These are phyloP conservation scores for Cheilosia soror DNA, from an alignment of 2,888 invertebrate species.

Conservation along the genomic window DNA sequence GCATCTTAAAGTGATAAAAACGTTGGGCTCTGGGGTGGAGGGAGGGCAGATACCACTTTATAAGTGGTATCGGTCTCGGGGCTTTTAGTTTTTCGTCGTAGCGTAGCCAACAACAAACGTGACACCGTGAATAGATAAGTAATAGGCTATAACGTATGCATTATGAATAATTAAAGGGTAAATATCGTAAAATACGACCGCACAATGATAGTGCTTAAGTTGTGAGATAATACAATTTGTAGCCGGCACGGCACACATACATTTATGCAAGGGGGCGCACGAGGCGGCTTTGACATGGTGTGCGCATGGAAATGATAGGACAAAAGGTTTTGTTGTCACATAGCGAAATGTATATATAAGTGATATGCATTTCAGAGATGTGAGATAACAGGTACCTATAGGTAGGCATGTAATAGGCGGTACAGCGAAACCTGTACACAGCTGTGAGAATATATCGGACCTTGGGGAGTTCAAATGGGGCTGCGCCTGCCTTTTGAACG, in stretches of 20 bases:
- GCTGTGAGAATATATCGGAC: neutral
- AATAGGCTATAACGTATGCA: slow-evolving; percentile 50
- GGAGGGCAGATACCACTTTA: neutral
- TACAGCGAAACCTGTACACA: neutral
- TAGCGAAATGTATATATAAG: slow-evolving; percentile 1
- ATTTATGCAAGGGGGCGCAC: neutral
- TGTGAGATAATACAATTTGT: slow-evolving; percentile 35
- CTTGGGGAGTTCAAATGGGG: slow-evolving; percentile 1
- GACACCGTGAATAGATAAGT: slow-evolving; percentile 66
- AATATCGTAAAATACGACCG: slow-evolving; percentile 46
- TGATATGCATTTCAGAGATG: slow-evolving; percentile 19
- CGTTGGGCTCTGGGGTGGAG: neutral
- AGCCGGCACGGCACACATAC: neutral
- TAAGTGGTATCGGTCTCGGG: slow-evolving; percentile 33
- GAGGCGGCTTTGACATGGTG: neutral
- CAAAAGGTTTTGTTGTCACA: slow-evolving; percentile 29
- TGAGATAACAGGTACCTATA: slow-evolving; percentile 9
- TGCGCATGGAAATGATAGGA: slow-evolving; percentile 35
- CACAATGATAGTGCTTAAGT: slow-evolving; percentile 55
- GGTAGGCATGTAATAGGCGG: neutral
- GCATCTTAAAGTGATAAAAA: slow-evolving; percentile 59
- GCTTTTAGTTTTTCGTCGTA: slow-evolving; percentile 13
- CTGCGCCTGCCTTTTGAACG: neutral
- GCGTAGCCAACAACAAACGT: slow-evolving; percentile 46
- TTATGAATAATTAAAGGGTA: slow-evolving; percentile 71